Evolutionary conservation across 2,888 invertebrate species (phyloP), one percentile per base, ranked within the genome.

Genomic region (Lithophane socia): DNA sequence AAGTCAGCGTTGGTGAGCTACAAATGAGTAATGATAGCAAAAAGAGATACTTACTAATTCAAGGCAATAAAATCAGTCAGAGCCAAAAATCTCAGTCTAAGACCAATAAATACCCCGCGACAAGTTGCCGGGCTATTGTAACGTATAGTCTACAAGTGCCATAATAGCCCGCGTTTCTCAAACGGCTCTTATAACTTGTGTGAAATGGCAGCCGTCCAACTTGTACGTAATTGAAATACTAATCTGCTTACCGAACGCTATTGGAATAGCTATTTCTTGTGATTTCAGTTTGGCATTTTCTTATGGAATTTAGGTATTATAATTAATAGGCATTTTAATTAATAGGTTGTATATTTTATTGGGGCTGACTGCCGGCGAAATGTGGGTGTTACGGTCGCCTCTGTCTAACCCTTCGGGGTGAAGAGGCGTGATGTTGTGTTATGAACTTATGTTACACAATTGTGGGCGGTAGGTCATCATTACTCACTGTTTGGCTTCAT

Each of bases 221-320:
- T 81, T 81, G 77, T 76, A 76, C 77, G 79, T 79, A 83, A 87
- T 77, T 81, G 82, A 80, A 78, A 86, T 78, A 86, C 86, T 84
- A 82, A 84, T 84, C 83, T 84, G 83, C 76, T 86, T 84, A 80
- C 75, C 64, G 29, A 86, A 77, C 42, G 72, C 74, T 66, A 75
- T 79, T 52, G 67, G 65, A 70, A 72, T 68, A 58, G 64, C 60
- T 77, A 65, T 75, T 79, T 64, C 73, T 82, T 73, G 79, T 52
- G 56, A 71, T 74, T 72, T 49, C 42, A 42, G 49, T 44, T 54
- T 13, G 24, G 73, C 64, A 75, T 75, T 65, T 68, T 37, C 49
- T 65, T 37, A 42, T 4, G 16, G 16, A 49, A 52, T 58, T 1
- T 61, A 52, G 37, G 16, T 63, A 37, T 37, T 37, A 37, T 37